Percentiles rank a stretch among this genome's conserved stretches.
Evolutionary conservation across 1,140 invertebrate species (phyloP).

Genomic region (Ptiloglossa arizonensis): DNA sequence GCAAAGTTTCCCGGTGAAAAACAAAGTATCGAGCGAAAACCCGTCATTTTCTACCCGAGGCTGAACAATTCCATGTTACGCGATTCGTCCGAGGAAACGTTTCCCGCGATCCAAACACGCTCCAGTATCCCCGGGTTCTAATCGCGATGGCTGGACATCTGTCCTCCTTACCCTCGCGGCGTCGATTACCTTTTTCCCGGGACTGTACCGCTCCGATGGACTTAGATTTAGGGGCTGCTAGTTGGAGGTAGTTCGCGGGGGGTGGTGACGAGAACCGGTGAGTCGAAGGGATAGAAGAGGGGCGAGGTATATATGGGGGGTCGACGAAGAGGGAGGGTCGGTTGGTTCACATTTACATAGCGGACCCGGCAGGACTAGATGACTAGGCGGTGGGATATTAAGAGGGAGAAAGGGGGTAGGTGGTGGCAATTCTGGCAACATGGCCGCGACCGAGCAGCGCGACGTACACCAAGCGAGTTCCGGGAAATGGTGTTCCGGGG

Average conservation of each 20-base stretch:
- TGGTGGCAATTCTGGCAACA: constrained; percentile 81
- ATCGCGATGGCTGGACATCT: constrained; percentile 44
- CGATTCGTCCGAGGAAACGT: too few relatives aligned
- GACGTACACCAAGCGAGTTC: constrained; percentile 73
- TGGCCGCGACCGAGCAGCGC: constrained; percentile 77
- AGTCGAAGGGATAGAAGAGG: constrained; percentile 59
- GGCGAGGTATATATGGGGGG: constrained; percentile 65
- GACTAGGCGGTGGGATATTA: constrained; percentile 80
- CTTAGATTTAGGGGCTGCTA: constrained; percentile 82
- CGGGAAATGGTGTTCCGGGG: constrained; percentile 61
- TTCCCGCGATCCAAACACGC: not conserved
- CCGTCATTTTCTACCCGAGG: not conserved
- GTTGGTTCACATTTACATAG: constrained; percentile 81
- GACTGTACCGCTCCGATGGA: constrained; percentile 79
- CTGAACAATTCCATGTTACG: not conserved
- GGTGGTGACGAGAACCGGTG: constrained; percentile 64
- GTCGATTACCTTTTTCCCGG: constrained; percentile 66
- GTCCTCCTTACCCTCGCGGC: constrained; percentile 21
- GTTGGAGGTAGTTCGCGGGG: constrained; percentile 79
- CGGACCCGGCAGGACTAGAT: constrained; percentile 80
- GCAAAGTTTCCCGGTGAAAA: too few relatives aligned
- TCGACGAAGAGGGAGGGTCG: constrained; percentile 63
- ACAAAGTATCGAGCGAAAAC: not conserved
- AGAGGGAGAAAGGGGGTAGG: constrained; percentile 78
- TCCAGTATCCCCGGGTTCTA: constrained; percentile 4